These are phyloP conservation scores for Drosophila helvetica DNA, from an alignment of 2,888 invertebrate genomes.

Conservation along the genomic window DNA sequence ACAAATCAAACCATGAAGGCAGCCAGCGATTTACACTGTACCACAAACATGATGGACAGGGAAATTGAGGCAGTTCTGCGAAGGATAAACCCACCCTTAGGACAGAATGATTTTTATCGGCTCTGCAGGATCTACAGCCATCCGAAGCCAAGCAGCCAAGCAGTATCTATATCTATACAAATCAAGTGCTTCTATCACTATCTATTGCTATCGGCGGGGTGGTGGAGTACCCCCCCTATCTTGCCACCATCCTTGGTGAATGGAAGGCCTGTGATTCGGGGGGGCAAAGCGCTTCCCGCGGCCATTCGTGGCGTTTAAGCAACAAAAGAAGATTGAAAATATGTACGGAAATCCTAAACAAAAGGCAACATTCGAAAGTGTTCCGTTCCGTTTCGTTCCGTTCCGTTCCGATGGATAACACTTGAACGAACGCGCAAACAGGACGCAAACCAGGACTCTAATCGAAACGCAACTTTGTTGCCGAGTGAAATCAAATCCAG, in stretches of 20 bases:
- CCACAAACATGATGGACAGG: slow-evolving; percentile 41
- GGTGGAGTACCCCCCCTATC: no score
- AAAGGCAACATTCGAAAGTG: not conserved
- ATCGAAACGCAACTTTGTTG: slow-evolving; percentile 52
- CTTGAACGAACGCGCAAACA: not conserved
- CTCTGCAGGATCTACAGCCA: no score
- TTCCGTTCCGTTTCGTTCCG: not conserved
- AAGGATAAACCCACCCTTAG: no score
- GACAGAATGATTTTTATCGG: no score
- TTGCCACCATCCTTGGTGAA: not conserved
- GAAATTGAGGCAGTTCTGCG: slow-evolving; percentile 5
- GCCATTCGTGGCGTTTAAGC: not conserved
- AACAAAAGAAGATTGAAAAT: not conserved
- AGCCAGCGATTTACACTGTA: slow-evolving; percentile 43
- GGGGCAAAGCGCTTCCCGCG: not conserved
- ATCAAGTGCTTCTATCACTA: no score
- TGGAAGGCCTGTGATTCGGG: not conserved
- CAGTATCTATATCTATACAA: no score
- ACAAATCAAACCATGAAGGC: slow-evolving; percentile 51
- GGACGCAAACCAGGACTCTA: not conserved
- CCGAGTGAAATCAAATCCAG: slow-evolving; percentile 52
- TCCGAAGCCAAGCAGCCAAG: no score
- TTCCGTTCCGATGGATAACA: not conserved
- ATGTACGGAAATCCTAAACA: not conserved
- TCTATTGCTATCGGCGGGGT: not conserved